Percentiles rank a stretch among this genome's conserved stretches.
phyloP scores from a whole-genome alignment of 2,888 invertebrate genomes.

The Athalia circularis region DNA sequence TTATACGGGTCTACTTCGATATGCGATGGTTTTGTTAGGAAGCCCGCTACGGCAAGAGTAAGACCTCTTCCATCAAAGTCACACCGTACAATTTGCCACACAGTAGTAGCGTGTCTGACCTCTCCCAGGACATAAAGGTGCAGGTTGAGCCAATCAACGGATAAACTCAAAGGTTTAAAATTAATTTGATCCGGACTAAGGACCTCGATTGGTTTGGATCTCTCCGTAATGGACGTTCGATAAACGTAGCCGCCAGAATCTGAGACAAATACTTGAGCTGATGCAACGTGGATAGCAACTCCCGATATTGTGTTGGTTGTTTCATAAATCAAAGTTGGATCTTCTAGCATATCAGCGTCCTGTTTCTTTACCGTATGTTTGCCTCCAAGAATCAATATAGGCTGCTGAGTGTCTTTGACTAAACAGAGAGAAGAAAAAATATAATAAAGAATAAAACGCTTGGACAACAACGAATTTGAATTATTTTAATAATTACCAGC shows the following conservation, averaged over 20 bases:
- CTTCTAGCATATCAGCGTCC: constrained; percentile 81
- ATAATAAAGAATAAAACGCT: background rate
- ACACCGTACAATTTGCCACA: constrained; percentile 86
- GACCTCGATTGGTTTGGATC: constrained; percentile 72
- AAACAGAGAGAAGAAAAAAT: constrained; percentile 50
- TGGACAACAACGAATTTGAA: background rate
- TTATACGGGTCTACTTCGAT: constrained; percentile 95
- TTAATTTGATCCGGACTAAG: constrained; percentile 78
- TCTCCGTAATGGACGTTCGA: constrained; percentile 71
- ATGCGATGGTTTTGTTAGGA: constrained; percentile 83
- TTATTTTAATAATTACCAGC: constrained; percentile 75
- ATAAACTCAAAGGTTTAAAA: constrained; percentile 82
- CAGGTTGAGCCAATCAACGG: constrained; percentile 93
- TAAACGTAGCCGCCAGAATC: constrained; percentile 83
- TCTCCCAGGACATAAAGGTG: constrained; percentile 89
- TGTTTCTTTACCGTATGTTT: constrained; percentile 82
- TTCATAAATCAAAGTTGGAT: constrained; percentile 80
- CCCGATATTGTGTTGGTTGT: constrained; percentile 79
- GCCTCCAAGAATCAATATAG: constrained; percentile 82
- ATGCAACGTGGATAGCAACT: constrained; percentile 85
- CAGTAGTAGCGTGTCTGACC: constrained; percentile 76
- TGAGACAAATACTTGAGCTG: constrained; percentile 85
- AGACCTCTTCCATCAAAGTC: constrained; percentile 84
- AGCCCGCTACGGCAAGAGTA: constrained; percentile 82
- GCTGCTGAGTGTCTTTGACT: constrained; percentile 83